Conservation (phyloP, 2,888 invertebrate species). For the Adelognathus sp. region DNA sequence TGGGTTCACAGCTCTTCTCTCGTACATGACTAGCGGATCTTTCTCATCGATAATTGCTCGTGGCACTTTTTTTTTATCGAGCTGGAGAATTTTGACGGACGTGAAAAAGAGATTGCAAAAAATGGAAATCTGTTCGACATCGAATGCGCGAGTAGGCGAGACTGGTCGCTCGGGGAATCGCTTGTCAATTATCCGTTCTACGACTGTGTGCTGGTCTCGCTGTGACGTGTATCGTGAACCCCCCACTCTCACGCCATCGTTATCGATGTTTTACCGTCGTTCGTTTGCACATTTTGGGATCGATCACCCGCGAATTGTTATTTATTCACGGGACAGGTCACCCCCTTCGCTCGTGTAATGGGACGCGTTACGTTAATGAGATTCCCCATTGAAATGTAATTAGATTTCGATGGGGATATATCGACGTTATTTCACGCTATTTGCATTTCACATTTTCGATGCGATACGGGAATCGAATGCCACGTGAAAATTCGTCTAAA, state of each 20-base stretch:
- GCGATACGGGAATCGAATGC: not conserved
- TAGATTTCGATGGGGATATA: not conserved
- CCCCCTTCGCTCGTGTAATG: not conserved
- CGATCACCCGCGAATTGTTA: conserved; percentile 10
- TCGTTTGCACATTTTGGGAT: conserved; percentile 35
- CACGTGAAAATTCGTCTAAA: no score
- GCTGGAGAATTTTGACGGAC: conserved; percentile 27
- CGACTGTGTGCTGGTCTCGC: not conserved
- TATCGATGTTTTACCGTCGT: conserved; percentile 54
- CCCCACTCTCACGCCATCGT: conserved; percentile 3
- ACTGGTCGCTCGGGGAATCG: conserved; percentile 31
- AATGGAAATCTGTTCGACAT: conserved; percentile 3
- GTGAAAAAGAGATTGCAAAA: not conserved
- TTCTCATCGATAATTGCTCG: conserved; percentile 12
- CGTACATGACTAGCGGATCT: not conserved
- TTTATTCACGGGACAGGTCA: conserved; percentile 50
- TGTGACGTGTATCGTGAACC: conserved; percentile 9
- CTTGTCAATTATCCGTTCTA: conserved; percentile 53
- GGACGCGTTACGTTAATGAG: not conserved
- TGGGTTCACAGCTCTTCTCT: not conserved
- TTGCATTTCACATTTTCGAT: not conserved
- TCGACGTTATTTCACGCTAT: not conserved
- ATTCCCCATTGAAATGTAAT: not conserved
- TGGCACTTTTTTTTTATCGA: not conserved
- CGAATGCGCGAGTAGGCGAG: conserved; percentile 12